Percentiles rank a stretch among this genome's conserved stretches.
Evolutionary conservation across 2,888 invertebrate species (phyloP).

Genomic region (Polymixis flavicincta): DNA sequence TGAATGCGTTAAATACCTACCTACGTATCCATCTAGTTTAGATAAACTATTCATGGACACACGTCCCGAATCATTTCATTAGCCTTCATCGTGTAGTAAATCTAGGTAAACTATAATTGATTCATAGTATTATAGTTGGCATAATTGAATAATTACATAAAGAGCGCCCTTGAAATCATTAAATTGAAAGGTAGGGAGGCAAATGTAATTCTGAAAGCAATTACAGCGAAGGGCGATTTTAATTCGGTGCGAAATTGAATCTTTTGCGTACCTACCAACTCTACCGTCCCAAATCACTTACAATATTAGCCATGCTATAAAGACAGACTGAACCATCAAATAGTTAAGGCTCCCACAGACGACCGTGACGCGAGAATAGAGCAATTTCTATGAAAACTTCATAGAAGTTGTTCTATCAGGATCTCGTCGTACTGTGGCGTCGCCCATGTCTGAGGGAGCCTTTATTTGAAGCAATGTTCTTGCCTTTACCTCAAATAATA

Average conservation of each 20-base stretch:
- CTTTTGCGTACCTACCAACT: slow-evolving; percentile 22
- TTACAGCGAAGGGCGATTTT: slow-evolving; percentile 47
- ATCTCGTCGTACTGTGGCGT: no score
- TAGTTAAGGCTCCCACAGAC: background rate
- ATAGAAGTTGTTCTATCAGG: no score
- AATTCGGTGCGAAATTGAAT: slow-evolving; percentile 58
- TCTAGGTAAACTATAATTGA: background rate
- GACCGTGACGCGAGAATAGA: no score
- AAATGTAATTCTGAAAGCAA: slow-evolving; percentile 47
- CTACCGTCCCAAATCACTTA: slow-evolving; percentile 3
- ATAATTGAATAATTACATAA: slow-evolving; percentile 21
- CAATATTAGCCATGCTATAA: slow-evolving; percentile 24
- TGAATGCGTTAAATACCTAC: background rate
- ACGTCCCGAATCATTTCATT: background rate
- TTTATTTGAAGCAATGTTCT: background rate
- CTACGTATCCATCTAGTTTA: background rate
- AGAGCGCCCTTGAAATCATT: slow-evolving; percentile 28
- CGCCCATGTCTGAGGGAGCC: no score
- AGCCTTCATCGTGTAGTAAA: background rate
- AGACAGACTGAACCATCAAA: slow-evolving; percentile 1
- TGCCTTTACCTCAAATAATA: background rate
- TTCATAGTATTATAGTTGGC: background rate
- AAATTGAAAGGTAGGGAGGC: slow-evolving; percentile 27
- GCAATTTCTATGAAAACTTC: no score
- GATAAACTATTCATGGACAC: background rate